phyloP scores from a whole-genome alignment of 2,113 vertebrate species.

The Sylvilagus bachmani region DNA sequence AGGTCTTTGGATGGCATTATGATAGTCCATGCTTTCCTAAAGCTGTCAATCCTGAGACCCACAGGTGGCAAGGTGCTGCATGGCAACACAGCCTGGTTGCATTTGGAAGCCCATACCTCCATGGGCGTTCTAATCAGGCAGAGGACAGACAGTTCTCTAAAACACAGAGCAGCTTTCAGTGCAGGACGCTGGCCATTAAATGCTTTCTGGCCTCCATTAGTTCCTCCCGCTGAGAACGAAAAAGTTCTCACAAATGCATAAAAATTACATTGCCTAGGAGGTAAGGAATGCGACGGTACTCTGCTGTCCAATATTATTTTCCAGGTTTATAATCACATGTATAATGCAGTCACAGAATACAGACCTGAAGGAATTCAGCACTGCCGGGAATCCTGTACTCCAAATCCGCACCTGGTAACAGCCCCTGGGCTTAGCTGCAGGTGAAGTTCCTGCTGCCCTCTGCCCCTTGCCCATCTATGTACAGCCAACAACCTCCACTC shows the following conservation, averaged over 20 bases:
- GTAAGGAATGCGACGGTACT: slow-evolving; percentile 45
- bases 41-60: slow-evolving; percentile 46
- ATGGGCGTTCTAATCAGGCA: slow-evolving; percentile 66
- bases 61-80: not conserved
- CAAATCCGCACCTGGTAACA: not conserved
- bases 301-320: slow-evolving; percentile 58
- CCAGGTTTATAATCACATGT: slow-evolving; percentile 38
- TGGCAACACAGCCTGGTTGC: slow-evolving; percentile 36
- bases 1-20: not conserved
- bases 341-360: not conserved
- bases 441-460: not conserved
- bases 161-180: not conserved
- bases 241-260: slow-evolving; percentile 56
- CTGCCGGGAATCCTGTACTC: not conserved
- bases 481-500: not conserved
- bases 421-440: not conserved
- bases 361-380: not conserved
- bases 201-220: slow-evolving; percentile 72
- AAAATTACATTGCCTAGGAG: slow-evolving; percentile 67
- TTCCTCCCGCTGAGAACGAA: slow-evolving; percentile 48
- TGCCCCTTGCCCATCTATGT: too few species aligned
- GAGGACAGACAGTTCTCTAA: slow-evolving; percentile 38
- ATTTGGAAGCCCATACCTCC: not conserved
- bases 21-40: slow-evolving; percentile 29
- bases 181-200: slow-evolving; percentile 64